Evolutionary conservation across 2,113 vertebrate species (phyloP), one percentile per base, ranked within the genome.

Genomic region (Ceyx melanurus): DNA sequence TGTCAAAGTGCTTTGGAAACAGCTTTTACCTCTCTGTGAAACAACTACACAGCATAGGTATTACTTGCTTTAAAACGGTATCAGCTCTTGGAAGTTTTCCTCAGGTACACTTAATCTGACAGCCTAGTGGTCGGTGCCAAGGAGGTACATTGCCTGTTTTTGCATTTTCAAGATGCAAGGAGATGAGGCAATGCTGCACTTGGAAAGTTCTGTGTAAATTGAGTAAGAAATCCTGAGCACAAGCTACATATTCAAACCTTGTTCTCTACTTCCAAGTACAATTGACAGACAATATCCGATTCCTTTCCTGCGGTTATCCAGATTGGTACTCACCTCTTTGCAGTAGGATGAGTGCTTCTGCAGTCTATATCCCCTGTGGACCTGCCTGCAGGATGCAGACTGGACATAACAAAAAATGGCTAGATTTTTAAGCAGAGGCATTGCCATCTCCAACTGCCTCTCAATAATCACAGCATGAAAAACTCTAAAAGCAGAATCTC

Each of bases 391-490:
- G 64, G 48, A 40, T 77, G 53, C 61, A 82, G 54, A 65, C 57
- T 26, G 57, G 81, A 53, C 88, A 89, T 23, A 71, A 78, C 40
- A 45, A 74, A 70, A 75, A 89, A 46, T 4, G 28, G 18, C 45
- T 40, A 19, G 62, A 37, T 45, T 92, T 94, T 94, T 42, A 88
- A 72, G 73, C 37, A 54, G 85, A 82, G 33, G 18, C 33, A 48
- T 79, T 94, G 73, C n/a, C 57, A 45, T 72, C n/a, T 61, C 75
- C 56, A 71, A 19, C 65, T 71, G 70, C 82, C 53, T 91, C 72
- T 92, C 92, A 75, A 37, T 82, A 83, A 81, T 70, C 78, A 70
- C 92, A 95, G 86, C 70, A 7, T 11, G 84, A 86, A 58, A 72
- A 83, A 23, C 57, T 81, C 70, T 84, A 73, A 83, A 77, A 95